These are phyloP conservation scores for Papilio machaon DNA, from an alignment of 1,140 invertebrate species.

Conservation along the genomic window DNA sequence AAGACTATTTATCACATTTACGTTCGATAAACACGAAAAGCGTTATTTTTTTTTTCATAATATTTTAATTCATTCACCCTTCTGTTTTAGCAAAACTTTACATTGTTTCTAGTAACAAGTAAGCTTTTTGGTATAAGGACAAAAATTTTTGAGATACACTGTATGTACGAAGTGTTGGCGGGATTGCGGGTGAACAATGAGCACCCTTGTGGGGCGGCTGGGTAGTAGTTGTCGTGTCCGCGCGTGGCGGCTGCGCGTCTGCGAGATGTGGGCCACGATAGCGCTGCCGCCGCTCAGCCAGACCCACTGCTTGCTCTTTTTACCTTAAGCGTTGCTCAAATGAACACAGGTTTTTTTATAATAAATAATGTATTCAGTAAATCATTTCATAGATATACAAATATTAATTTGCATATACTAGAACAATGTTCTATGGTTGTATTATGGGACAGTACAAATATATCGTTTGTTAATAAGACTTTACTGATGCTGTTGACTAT, in stretches of 20 bases:
- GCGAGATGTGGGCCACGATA: conserved; percentile 35
- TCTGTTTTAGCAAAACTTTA: neutral
- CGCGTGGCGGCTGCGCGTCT: conserved; percentile 17
- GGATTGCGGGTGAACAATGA: neutral
- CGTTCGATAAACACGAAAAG: neutral
- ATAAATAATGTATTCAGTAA: neutral
- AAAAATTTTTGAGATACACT: neutral
- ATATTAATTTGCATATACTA: too few species aligned
- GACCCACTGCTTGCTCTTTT: neutral
- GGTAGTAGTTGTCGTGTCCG: neutral
- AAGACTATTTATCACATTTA: neutral
- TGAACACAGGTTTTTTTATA: neutral
- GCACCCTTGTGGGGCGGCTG: neutral
- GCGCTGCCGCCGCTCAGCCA: neutral
- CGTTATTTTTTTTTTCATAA: too few species aligned
- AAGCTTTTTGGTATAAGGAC: neutral
- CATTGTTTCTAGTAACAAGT: conserved; percentile 18
- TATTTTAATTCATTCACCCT: too few species aligned
- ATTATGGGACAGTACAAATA: too few species aligned
- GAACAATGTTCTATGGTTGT: too few species aligned
- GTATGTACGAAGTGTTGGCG: neutral
- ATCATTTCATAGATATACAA: too few species aligned
- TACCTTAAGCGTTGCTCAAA: neutral
- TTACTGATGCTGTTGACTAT: too few species aligned
- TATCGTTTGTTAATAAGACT: too few species aligned